These are phyloP conservation scores for Leptobrachium leishanense DNA, from an alignment of 2,113 vertebrate species.

Conservation along the genomic window DNA sequence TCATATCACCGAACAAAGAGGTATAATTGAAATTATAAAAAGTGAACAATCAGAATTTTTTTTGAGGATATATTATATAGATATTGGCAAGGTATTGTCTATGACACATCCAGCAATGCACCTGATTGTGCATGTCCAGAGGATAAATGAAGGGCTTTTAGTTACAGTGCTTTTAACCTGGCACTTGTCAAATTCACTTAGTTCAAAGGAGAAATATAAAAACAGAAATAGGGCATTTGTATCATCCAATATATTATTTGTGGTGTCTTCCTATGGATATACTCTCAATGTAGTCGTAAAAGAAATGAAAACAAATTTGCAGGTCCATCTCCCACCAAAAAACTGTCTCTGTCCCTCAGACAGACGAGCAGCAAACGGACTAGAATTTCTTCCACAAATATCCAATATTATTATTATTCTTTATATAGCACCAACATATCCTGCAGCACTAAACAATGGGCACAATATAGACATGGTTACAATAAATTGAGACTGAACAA, in stretches of 20 bases:
- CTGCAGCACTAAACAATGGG: too few relatives aligned
- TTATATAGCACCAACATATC: too few relatives aligned
- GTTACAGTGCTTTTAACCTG: conserved; percentile 15
- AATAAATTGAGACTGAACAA: too few relatives aligned
- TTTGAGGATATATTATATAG: not conserved
- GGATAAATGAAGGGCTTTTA: conserved; percentile 4
- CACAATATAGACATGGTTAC: too few relatives aligned
- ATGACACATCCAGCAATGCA: not conserved
- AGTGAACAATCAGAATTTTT: not conserved
- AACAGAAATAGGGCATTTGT: not conserved
- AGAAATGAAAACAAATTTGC: too few relatives aligned
- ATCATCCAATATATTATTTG: not conserved
- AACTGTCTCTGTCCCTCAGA: too few relatives aligned
- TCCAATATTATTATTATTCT: too few relatives aligned
- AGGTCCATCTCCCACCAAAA: too few relatives aligned
- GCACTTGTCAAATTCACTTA: conserved; percentile 8
- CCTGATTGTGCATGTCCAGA: not conserved
- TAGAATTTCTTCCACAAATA: too few relatives aligned
- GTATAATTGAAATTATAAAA: not conserved
- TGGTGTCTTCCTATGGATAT: not conserved
- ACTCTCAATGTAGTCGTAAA: not conserved
- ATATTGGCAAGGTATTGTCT: not conserved
- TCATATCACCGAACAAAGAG: not conserved
- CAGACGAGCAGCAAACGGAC: too few relatives aligned
- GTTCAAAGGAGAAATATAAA: not conserved